Conservation (phyloP, 2,113 vertebrate genomes). For the Eulemur macaco region DNA sequence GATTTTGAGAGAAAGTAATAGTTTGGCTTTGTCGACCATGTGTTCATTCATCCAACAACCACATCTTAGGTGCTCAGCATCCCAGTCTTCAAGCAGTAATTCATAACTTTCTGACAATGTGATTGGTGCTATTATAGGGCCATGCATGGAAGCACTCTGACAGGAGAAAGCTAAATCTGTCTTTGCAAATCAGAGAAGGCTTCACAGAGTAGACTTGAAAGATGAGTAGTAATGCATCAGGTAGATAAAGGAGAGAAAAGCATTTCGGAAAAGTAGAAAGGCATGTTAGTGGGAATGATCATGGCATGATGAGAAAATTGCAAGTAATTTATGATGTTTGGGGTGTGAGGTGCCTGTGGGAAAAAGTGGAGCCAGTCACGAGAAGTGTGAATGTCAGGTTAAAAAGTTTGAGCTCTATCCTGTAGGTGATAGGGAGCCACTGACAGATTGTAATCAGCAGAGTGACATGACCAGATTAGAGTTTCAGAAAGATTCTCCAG, state of each 20-base stretch:
- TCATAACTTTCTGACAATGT: not conserved
- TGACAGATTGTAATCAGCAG: not conserved
- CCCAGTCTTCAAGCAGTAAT: not conserved
- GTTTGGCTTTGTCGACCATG: not conserved
- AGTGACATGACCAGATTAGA: not conserved
- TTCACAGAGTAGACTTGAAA: not conserved
- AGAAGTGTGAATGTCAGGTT: not conserved
- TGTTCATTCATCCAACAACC: not conserved
- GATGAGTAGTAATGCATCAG: not conserved
- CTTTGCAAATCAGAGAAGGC: not conserved
- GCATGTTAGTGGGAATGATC: not conserved
- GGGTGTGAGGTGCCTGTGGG: not conserved
- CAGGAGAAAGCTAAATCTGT: not conserved
- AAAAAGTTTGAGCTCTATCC: not conserved
- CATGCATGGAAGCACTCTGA: not conserved
- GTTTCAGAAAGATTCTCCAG: not conserved
- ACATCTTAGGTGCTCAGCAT: not conserved
- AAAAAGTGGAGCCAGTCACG: not conserved
- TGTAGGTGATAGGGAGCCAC: not conserved
- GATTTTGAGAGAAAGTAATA: not conserved
- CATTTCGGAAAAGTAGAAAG: not conserved
- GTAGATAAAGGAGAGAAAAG: not conserved
- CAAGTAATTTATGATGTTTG: not conserved
- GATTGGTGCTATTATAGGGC: not conserved
- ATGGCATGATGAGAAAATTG: not conserved